A percentile compares a stretch with the other conserved stretches of the same genome.
Conservation (phyloP, 2,113 vertebrate species). For the Cyphomyrus discorhynchus region DNA sequence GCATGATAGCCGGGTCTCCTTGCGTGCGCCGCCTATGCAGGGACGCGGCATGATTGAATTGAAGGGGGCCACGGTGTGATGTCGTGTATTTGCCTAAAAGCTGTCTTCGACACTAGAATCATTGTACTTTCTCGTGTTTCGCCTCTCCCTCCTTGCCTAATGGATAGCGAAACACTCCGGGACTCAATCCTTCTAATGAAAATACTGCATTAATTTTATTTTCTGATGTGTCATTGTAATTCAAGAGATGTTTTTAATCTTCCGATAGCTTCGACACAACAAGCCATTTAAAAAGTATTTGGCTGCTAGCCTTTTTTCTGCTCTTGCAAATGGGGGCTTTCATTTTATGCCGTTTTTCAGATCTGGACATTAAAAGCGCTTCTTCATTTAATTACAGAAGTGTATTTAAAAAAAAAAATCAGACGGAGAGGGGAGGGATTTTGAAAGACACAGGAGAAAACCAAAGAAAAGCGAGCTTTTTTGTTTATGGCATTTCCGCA, state of each 20-base stretch:
- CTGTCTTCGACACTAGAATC: constrained; percentile 55
- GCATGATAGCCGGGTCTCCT: background rate
- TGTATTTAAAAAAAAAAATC: constrained; percentile 51
- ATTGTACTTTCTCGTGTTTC: constrained; percentile 52
- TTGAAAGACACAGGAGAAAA: background rate
- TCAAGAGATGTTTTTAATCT: constrained; percentile 76
- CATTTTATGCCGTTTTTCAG: constrained; percentile 62
- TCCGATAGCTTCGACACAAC: constrained; percentile 64
- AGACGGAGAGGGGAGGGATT: constrained; percentile 17
- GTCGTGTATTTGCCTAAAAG: constrained; percentile 67
- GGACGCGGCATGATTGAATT: constrained; percentile 45
- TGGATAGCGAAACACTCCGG: constrained; percentile 65
- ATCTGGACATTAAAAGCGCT: constrained; percentile 58
- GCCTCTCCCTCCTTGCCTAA: constrained; percentile 59
- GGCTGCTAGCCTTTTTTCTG: constrained; percentile 50
- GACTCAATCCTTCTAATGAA: constrained; percentile 68
- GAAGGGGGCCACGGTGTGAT: constrained; percentile 51
- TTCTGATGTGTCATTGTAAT: constrained; percentile 73
- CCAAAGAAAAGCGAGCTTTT: background rate
- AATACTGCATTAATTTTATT: constrained; percentile 68
- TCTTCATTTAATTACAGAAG: constrained; percentile 67
- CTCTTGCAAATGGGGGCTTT: constrained; percentile 43
- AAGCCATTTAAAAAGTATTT: constrained; percentile 71
- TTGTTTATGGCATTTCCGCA: background rate
- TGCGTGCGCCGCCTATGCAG: background rate